Evolutionary conservation across 2,888 invertebrate species (phyloP), one percentile per base, ranked within the genome.

Genomic region (Steinernema carpocapsae): DNA sequence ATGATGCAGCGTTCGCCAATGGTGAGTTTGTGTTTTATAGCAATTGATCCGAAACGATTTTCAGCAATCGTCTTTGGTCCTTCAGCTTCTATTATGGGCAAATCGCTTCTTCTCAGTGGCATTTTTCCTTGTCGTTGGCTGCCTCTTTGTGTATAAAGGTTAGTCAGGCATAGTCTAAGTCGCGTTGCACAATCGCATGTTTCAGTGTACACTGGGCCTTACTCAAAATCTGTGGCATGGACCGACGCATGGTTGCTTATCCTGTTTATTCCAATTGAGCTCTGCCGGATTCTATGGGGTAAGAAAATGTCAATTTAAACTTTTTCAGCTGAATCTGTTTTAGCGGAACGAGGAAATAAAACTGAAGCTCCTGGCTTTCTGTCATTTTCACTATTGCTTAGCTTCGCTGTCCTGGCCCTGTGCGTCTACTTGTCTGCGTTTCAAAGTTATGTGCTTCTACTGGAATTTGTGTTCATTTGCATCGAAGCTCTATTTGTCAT

Each of bases 221-320:
- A 80, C 64, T 80, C 83, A 19, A 48, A 76, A 12, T 82, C 84
- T 76, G 80, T 82, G 3, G 75, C 81, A 17, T 72, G 83, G 22
- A 78, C 80, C 72, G 84, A 84, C 48, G 73, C 81, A 10, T 72
- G 82, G 29, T 82, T 84, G 17, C 74, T 83, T 22, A 19, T 79
- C 1, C 73, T 79, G 17, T 84, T 84, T 74, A 77, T 75, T 19
- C 84, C 84, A 0, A 77, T 84, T 14, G 84, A 84, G 75, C 78
- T 79, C 24, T 70, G 83, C 19, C 74, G 84, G 37, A 78, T 84
- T n/a, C 72, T 76, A 19, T 84, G 83, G 83, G 83, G 84, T 84
- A 37, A 74, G 74, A 6, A 10, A 70, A 43, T 0, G 1, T 10
- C 29, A 43, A 2, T 19, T 17, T 72, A 14, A 45, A 46, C 19